Base-by-base conservation (phyloP, 1,140 invertebrate genomes). In the Heterodera carotae region DNA sequence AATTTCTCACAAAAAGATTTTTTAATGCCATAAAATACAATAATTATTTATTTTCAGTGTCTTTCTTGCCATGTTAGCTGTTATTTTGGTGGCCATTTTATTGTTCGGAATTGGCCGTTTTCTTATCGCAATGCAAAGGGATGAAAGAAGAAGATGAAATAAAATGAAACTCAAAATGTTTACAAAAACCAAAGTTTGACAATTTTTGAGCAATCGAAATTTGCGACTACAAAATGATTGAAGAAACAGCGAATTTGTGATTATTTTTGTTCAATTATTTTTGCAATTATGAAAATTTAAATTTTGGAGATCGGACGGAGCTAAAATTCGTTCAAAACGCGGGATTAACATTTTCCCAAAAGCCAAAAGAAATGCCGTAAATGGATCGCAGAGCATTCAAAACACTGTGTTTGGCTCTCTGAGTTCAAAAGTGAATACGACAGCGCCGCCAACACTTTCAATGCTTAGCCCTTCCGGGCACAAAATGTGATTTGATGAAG, bases 341-440 rank as follows among this genome's bases (percentile, higher is more conserved):
- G n/a, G n/a, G n/a, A n/a, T n/a, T n/a, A n/a, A n/a, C n/a, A n/a
- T n/a, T n/a, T n/a, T n/a, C n/a, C n/a, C n/a, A n/a, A n/a, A n/a
- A n/a, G n/a, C n/a, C n/a, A 56, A 56, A 53, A 56, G 0, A 56
- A 56, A 56, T 43, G 39, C 6, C 39, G 12, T 8, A 43, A 43
- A 43, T 43, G 15, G 48, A 56, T 22, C 18, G 5, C 12, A 8
- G 48, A 22, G 1, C 48, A 15, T 6, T 66, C 25, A 66, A 27
- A 66, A 22, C 25, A 71, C 22, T 34, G 5, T 33, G 31, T 53
- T 77, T 10, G 33, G 70, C 18, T 76, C 73, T 2, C 59, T 39
- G n/a, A 78, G 62, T 60, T 78, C 72, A 56, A 78, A 78, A 25
- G 77, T 78, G 60, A 78, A 78, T 33, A 78, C 53, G 33, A 69